These are phyloP conservation scores for Cyanoderma ruficeps DNA, from an alignment of 2,113 vertebrate genomes.

Conservation along the genomic window DNA sequence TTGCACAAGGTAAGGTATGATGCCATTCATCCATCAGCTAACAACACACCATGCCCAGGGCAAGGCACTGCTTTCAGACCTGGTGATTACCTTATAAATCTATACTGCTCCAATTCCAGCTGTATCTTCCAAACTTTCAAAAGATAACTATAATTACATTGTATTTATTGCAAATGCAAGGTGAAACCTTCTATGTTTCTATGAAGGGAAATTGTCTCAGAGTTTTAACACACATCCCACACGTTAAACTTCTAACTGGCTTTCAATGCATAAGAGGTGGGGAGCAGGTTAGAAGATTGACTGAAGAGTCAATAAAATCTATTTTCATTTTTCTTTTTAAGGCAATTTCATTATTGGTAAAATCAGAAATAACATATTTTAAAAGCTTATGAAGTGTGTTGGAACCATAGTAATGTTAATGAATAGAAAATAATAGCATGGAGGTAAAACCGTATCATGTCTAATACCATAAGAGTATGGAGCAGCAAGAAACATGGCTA, in stretches of 20 bases:
- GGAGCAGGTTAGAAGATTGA: not conserved
- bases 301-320: not conserved
- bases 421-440: not conserved
- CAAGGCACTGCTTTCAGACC: not conserved
- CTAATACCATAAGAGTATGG: not conserved
- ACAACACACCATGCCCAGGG: not conserved
- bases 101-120: not conserved
- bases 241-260: not conserved
- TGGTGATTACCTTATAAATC: not conserved
- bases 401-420: not conserved
- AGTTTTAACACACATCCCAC: not conserved
- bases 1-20: not conserved
- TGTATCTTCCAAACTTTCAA: not conserved
- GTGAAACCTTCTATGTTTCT: not conserved
- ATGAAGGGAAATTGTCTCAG: not conserved
- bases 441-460: not conserved
- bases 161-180: not conserved
- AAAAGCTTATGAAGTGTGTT: not conserved
- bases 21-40: not conserved
- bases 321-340: not conserved
- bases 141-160: not conserved
- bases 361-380: not conserved
- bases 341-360: not conserved
- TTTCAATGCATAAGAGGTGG: not conserved
- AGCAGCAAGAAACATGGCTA: not conserved